phyloP scores from a whole-genome alignment of 1,140 invertebrate species.

The Bactericera cockerelli region DNA sequence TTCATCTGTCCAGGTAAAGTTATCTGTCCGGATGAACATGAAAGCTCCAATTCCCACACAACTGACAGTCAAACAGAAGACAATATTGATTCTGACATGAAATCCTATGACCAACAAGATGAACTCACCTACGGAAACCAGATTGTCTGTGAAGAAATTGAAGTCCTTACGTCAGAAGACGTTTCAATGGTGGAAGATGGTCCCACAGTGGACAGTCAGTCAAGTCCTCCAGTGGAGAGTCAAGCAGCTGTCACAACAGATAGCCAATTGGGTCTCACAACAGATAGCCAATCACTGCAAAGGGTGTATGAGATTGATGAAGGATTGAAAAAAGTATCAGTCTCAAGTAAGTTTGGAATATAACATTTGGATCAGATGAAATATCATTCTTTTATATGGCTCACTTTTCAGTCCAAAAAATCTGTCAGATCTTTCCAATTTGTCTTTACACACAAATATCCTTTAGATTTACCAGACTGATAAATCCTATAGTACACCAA shows the following conservation, averaged over 20 bases:
- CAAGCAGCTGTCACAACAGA: no score
- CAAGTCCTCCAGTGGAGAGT: not conserved
- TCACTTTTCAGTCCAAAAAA: no score
- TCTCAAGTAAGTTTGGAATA: conserved; percentile 4
- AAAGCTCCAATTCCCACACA: not conserved
- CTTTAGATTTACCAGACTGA: no score
- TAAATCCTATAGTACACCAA: no score
- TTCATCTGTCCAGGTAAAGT: conserved; percentile 3
- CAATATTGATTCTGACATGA: not conserved
- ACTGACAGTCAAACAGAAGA: conserved; percentile 4
- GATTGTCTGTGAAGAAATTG: not conserved
- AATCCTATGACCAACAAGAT: not conserved
- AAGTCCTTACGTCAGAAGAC: not conserved
- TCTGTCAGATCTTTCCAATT: no score
- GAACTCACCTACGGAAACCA: not conserved
- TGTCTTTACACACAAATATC: no score
- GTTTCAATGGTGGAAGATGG: not conserved
- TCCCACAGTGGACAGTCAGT: not conserved
- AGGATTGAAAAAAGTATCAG: not conserved
- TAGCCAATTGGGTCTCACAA: no score
- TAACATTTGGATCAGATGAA: no score
- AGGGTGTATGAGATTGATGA: not conserved
- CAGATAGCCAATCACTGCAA: no score
- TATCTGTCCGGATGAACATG: not conserved
- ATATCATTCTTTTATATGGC: no score